These are phyloP conservation scores for Miichthys miiuy DNA, from an alignment of 2,797 vertebrate genomes.

Conservation along the genomic window DNA sequence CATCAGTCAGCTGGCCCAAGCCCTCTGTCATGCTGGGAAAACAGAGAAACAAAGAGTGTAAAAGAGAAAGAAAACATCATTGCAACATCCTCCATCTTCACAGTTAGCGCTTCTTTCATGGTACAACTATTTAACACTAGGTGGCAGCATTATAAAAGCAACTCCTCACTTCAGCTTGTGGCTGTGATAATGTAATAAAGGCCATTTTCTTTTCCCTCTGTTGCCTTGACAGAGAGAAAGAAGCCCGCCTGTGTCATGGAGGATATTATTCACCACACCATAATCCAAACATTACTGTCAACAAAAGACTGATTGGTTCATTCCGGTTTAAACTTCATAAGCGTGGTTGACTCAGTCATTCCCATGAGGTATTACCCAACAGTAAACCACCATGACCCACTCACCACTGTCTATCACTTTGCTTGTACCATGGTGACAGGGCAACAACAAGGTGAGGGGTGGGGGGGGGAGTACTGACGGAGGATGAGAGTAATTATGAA, in stretches of 20 bases:
- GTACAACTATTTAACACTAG: conserved; percentile 66
- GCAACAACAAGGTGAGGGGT: conserved; percentile 58
- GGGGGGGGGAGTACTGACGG: conserved; percentile 17
- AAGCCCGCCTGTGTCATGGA: conserved; percentile 78
- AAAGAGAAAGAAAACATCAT: background rate
- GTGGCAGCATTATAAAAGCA: conserved; percentile 66
- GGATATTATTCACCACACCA: conserved; percentile 78
- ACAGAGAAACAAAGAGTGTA: background rate
- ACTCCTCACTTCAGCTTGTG: conserved; percentile 35
- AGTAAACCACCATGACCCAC: conserved; percentile 63
- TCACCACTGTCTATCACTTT: conserved; percentile 55
- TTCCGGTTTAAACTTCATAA: conserved; percentile 43
- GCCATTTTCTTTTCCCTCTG: conserved; percentile 69
- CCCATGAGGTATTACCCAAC: conserved; percentile 65
- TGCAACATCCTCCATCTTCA: background rate
- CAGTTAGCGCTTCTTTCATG: background rate
- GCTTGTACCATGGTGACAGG: conserved; percentile 72
- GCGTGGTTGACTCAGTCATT: conserved; percentile 71
- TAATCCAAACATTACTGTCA: conserved; percentile 69
- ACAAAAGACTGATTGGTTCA: conserved; percentile 46
- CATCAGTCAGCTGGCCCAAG: conserved; percentile 96
- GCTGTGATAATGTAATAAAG: conserved; percentile 48
- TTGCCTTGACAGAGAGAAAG: conserved; percentile 38
- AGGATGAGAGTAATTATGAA: conserved; percentile 29
- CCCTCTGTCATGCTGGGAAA: conserved; percentile 94